Percentiles rank a stretch among this genome's conserved stretches.
These are phyloP conservation scores for Oryctes rhinoceros DNA, from an alignment of 1,140 invertebrate species.

Conservation along the genomic window DNA sequence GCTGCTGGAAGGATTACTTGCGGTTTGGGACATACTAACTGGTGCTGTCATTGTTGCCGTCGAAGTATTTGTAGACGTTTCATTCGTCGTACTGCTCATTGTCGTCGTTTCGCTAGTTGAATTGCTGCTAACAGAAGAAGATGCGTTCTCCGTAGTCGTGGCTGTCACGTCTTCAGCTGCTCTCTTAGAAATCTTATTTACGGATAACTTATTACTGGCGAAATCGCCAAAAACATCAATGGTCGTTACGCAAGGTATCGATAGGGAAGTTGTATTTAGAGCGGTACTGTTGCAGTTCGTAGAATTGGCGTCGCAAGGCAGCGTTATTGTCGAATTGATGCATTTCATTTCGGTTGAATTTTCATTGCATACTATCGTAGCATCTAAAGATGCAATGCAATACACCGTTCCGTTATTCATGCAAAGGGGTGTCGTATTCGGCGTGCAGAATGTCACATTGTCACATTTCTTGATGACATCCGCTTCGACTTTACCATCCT, in stretches of 20 bases:
- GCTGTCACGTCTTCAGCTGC: neutral
- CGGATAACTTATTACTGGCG: neutral
- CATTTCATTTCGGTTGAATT: constrained; percentile 29
- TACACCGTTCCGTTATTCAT: constrained; percentile 36
- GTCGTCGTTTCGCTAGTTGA: neutral
- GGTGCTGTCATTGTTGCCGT: neutral
- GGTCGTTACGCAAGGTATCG: constrained; percentile 30
- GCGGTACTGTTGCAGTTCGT: neutral
- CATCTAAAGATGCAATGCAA: constrained; percentile 25
- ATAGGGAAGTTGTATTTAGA: constrained; percentile 16
- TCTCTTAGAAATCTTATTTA: constrained; percentile 33
- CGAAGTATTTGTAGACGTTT: neutral
- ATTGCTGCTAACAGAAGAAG: neutral
- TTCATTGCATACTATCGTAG: constrained; percentile 19
- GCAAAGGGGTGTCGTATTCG: constrained; percentile 29
- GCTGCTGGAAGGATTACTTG: neutral
- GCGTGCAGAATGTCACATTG: constrained; percentile 31
- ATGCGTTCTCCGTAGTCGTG: neutral
- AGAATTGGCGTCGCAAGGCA: constrained; percentile 29
- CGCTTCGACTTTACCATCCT: neutral
- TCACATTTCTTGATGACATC: constrained; percentile 16
- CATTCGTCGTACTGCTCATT: neutral
- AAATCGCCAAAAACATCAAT: constrained; percentile 34
- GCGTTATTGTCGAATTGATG: constrained; percentile 17
- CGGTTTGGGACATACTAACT: neutral